Evolutionary conservation across 2,797 vertebrate genomes (phyloP), one percentile per base, ranked within the genome.

Genomic region (Gouania willdenowi): DNA sequence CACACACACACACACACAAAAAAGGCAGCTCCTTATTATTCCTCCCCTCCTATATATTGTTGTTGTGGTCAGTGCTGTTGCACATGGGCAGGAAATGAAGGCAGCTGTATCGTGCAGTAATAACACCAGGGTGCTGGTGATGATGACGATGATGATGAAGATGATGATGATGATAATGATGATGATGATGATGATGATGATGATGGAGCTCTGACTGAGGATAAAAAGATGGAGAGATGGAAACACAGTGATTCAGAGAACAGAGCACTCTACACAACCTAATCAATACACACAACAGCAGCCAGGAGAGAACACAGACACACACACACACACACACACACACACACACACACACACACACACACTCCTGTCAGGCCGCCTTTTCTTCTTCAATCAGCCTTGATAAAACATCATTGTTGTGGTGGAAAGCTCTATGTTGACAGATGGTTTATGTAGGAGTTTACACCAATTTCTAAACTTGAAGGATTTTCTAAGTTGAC

Each of bases 61-160:
- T 48, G 41, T 22, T 42, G 53, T 41, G 46, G 58, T 63, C 58
- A 34, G 34, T 5, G 41, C 30, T 45, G 48, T 31, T 45, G 57
- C 46, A 10, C 22, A 38, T 14, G 3, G 44, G 68, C 80, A 81
- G 84, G 82, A 85, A 82, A 85, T 85, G 74, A 84, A 82, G 56
- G 42, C 18, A 51, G 59, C 52, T 54, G 0, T 84, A 82, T 84
- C 82, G 33, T 38, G 12, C 32, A 41, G 77, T 63, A 77, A 86
- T 82, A 82, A 84, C 67, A 18, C 19, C n/a, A n/a, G n/a, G n/a
- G n/a, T n/a, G n/a, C n/a, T n/a, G n/a, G n/a, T n/a, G n/a, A n/a
- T n/a, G n/a, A n/a, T n/a, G n/a, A n/a, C n/a, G n/a, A n/a, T n/a
- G n/a, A n/a, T n/a, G n/a, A n/a, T n/a, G n/a, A n/a, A n/a, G n/a